Evolutionary conservation across 1,140 invertebrate species (phyloP).

Genomic region (Diploscapter pachys): DNA sequence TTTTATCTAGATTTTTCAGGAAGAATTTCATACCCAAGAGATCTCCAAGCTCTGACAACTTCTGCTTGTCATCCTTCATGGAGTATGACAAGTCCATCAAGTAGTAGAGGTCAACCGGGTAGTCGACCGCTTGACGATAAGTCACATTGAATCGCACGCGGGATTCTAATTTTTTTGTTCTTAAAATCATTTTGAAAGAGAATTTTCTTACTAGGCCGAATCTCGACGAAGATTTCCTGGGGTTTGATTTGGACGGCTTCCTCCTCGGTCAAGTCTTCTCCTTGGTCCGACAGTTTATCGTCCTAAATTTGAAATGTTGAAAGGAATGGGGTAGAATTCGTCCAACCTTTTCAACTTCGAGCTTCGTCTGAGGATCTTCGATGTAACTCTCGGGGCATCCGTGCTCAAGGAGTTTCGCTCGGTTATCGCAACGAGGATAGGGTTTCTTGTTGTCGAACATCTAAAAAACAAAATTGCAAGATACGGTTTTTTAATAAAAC

Average conservation of each 20-base stretch:
- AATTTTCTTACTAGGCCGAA: slow-evolving; percentile 46
- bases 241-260: slow-evolving; percentile 56
- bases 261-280: slow-evolving; percentile 45
- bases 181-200: too few relatives aligned
- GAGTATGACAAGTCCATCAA: slow-evolving; percentile 79
- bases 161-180: slow-evolving; percentile 38
- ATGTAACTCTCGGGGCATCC: slow-evolving; percentile 53
- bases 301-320: slow-evolving; percentile 16
- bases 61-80: slow-evolving; percentile 72
- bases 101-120: slow-evolving; percentile 84
- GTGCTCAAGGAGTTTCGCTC: slow-evolving; percentile 47
- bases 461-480: slow-evolving; percentile 29
- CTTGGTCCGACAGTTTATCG: slow-evolving; percentile 32
- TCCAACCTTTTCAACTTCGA: slow-evolving; percentile 40
- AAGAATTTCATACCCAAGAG: slow-evolving; percentile 63
- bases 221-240: slow-evolving; percentile 54
- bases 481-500: too few relatives aligned
- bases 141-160: slow-evolving; percentile 58
- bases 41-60: slow-evolving; percentile 69
- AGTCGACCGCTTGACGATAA: slow-evolving; percentile 70
- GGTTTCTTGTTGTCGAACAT: slow-evolving; percentile 56
- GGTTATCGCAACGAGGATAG: slow-evolving; percentile 52
- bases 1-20: neutral
- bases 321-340: neutral
- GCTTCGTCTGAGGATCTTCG: slow-evolving; percentile 50